phyloP scores from a whole-genome alignment of 1,140 invertebrate species.

The Mamestra configurata region DNA sequence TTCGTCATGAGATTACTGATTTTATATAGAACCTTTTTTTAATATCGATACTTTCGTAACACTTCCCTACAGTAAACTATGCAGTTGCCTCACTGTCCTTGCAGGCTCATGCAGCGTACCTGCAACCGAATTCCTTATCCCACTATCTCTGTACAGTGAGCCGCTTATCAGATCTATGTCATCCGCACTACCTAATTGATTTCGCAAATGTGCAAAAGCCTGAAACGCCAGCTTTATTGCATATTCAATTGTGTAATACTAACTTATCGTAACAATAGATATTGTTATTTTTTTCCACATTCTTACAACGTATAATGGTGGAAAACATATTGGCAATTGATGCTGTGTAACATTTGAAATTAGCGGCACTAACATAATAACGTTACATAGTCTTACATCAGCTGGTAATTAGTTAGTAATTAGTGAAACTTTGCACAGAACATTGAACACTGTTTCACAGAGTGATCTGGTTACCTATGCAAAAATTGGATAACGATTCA shows the following conservation, averaged over 20 bases:
- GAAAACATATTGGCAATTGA: conserved; percentile 23
- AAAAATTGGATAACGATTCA: too few species aligned
- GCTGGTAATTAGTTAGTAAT: conserved; percentile 8
- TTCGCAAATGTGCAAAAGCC: conserved; percentile 5
- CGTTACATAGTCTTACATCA: conserved; percentile 21
- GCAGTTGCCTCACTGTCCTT: conserved; percentile 48
- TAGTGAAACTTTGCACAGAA: conserved; percentile 12
- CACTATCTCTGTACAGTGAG: not conserved
- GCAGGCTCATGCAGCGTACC: conserved; percentile 6
- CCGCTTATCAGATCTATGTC: conserved; percentile 9
- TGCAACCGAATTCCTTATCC: conserved; percentile 20
- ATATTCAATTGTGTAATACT: conserved; percentile 22
- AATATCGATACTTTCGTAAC: not conserved
- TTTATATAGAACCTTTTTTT: too few species aligned
- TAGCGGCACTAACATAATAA: not conserved
- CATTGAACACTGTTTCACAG: conserved; percentile 9
- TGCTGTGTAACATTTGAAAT: conserved; percentile 2
- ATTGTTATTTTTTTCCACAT: conserved; percentile 29
- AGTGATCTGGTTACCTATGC: not conserved
- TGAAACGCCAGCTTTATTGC: not conserved
- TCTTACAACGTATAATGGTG: not conserved
- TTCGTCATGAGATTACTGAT: too few species aligned
- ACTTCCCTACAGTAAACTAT: not conserved
- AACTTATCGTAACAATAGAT: conserved; percentile 24
- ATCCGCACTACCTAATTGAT: not conserved